phyloP scores from a whole-genome alignment of 2,888 invertebrate genomes.

The Salticus scenicus region DNA sequence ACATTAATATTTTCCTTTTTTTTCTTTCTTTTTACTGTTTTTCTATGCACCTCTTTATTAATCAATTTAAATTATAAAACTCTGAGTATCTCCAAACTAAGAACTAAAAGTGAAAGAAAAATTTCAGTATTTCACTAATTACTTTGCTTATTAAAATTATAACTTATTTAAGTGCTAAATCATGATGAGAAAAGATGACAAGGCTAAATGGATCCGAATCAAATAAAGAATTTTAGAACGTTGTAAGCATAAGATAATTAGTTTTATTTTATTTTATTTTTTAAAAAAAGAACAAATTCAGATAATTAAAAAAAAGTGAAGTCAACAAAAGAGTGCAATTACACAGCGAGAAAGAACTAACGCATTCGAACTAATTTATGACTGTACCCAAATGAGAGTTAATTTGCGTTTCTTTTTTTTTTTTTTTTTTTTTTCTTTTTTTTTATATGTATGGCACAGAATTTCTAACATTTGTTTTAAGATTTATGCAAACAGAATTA shows the following conservation, averaged over 20 bases:
- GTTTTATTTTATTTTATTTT: neutral
- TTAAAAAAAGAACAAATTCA: neutral
- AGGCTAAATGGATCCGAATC: neutral
- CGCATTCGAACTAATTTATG: neutral
- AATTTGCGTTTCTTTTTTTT: neutral
- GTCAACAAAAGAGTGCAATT: neutral
- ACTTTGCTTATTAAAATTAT: neutral
- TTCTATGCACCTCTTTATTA: neutral
- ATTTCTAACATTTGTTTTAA: neutral
- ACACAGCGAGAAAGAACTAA: neutral
- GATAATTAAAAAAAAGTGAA: neutral
- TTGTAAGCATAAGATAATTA: neutral
- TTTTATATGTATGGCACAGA: neutral
- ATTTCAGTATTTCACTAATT: neutral
- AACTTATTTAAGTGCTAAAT: neutral
- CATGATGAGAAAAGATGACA: neutral
- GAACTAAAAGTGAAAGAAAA: neutral
- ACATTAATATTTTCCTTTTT: no score
- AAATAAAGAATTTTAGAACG: neutral
- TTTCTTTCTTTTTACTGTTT: no score
- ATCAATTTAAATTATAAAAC: neutral
- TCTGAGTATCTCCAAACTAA: no score
- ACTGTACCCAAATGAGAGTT: neutral
- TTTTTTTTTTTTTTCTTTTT: neutral
- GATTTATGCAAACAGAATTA: neutral